Conservation (phyloP, 2,888 invertebrate species). For the Lapara coniferarum region DNA sequence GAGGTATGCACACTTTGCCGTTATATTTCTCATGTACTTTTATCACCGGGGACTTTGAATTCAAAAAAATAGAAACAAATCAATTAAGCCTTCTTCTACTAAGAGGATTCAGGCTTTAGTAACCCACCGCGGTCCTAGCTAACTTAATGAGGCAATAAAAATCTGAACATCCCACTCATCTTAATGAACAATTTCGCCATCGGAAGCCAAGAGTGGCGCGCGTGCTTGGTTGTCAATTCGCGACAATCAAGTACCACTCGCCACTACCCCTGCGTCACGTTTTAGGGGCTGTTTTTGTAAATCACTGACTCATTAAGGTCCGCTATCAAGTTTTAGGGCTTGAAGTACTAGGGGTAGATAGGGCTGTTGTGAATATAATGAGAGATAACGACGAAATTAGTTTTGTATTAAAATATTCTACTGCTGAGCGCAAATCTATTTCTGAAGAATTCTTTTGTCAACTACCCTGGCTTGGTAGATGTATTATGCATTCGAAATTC, state of each 20-base stretch:
- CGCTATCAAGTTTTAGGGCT: not conserved
- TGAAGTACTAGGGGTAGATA: not conserved
- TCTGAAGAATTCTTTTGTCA: too few relatives aligned
- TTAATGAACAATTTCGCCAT: slow-evolving; percentile 2
- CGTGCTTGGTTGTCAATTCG: not conserved
- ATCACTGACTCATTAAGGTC: not conserved
- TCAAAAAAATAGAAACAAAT: too few relatives aligned
- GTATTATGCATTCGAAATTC: not conserved
- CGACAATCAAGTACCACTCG: slow-evolving; percentile 49
- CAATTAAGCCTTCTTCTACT: too few relatives aligned
- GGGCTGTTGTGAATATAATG: not conserved
- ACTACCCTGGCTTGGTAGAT: too few relatives aligned
- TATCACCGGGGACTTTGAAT: too few relatives aligned
- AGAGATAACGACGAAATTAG: not conserved
- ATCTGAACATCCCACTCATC: not conserved
- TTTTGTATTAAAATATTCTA: too few relatives aligned
- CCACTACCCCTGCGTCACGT: slow-evolving; percentile 60
- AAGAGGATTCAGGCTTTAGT: too few relatives aligned
- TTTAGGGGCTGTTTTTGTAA: slow-evolving; percentile 32
- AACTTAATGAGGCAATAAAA: not conserved
- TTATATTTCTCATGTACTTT: too few relatives aligned
- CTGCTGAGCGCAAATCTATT: too few relatives aligned
- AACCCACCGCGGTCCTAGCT: too few relatives aligned
- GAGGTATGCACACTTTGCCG: too few relatives aligned
- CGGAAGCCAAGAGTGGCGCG: slow-evolving; percentile 14